These are phyloP conservation scores for Spongia lamella DNA, from an alignment of 37 sponge, comb jelly and placozoan genomes.

Conservation along the genomic window DNA sequence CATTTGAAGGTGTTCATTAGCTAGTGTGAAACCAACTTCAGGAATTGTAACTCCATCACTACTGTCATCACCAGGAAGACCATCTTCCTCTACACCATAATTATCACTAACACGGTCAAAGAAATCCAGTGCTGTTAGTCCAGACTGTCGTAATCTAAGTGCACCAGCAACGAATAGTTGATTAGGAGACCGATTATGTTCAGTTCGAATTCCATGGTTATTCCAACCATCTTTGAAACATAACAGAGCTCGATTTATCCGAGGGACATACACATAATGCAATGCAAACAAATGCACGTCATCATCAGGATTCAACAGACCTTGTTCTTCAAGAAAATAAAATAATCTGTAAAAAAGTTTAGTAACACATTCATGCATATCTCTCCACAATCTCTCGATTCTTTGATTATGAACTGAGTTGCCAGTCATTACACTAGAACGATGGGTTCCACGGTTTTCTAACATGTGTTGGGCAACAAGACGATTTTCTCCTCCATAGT, in stretches of 20 bases:
- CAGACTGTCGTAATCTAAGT: background rate
- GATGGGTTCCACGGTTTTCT: constrained; percentile 22
- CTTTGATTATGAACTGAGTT: constrained; percentile 45
- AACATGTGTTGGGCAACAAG: constrained; percentile 39
- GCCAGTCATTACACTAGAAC: constrained; percentile 39
- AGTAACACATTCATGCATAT: constrained; percentile 20
- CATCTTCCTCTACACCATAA: constrained; percentile 28
- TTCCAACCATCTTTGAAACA: constrained; percentile 36
- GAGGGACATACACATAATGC: constrained; percentile 38
- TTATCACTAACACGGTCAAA: constrained; percentile 24
- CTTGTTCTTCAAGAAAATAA: constrained; percentile 29
- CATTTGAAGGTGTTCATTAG: constrained; percentile 1
- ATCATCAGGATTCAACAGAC: constrained; percentile 22
- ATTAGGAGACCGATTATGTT: background rate
- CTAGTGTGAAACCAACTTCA: background rate
- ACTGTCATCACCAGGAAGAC: background rate
- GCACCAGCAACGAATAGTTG: constrained; percentile 18
- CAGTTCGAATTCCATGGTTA: constrained; percentile 26
- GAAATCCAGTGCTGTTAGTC: constrained; percentile 21
- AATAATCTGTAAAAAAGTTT: constrained; percentile 35
- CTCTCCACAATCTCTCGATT: constrained; percentile 48
- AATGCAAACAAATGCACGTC: constrained; percentile 32
- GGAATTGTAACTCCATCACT: constrained; percentile 26
- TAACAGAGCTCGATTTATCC: constrained; percentile 21
- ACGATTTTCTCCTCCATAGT: constrained; percentile 48